A percentile compares a stretch with the other conserved stretches of the same genome.
Conservation (phyloP, 2,888 invertebrate species). For the Pollenia amentaria region DNA sequence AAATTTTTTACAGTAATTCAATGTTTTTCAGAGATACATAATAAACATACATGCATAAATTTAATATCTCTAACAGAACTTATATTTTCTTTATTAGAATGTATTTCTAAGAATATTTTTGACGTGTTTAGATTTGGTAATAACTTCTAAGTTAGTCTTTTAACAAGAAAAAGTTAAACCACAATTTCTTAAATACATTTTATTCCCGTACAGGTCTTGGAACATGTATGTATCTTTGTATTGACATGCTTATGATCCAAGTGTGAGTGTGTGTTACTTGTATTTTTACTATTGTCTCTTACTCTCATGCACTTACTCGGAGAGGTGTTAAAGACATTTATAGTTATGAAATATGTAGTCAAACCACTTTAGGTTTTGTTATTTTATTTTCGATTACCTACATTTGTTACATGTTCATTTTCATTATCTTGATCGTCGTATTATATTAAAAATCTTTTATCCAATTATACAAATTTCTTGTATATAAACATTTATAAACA, state of each 20-base stretch:
- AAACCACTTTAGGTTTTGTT: constrained; percentile 62
- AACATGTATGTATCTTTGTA: background rate
- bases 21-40: too few relatives aligned
- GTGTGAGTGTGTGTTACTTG: background rate
- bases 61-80: background rate
- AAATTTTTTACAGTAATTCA: background rate
- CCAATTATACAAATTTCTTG: constrained; percentile 7
- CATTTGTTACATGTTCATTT: constrained; percentile 34
- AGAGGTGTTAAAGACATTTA: constrained; percentile 31
- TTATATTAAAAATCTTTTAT: constrained; percentile 13
- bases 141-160: background rate
- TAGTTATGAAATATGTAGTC: constrained; percentile 58
- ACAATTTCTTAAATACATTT: background rate
- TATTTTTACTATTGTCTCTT: constrained; percentile 9
- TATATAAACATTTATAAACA: background rate
- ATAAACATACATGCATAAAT: background rate
- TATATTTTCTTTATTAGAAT: constrained; percentile 6
- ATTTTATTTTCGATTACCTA: constrained; percentile 36
- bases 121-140: constrained; percentile 64
- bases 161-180: background rate
- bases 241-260: background rate
- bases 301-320: constrained; percentile 14
- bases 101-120: constrained; percentile 31
- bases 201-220: background rate
- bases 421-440: background rate